Evolutionary conservation across 1,140 invertebrate genomes (phyloP).

Genomic region (Plodia interpunctella): DNA sequence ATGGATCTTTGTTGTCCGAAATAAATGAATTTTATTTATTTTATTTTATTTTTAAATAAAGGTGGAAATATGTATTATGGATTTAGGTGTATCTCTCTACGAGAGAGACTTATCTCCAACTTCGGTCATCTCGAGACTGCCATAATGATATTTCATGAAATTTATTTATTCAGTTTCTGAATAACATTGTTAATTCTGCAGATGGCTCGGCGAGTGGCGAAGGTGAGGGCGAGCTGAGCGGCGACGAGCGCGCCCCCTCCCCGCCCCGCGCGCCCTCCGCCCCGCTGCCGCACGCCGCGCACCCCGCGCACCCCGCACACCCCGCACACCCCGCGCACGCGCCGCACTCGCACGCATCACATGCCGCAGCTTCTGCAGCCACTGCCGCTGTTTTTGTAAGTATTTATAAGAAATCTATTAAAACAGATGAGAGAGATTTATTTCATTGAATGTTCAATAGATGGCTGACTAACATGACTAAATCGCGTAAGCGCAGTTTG

Average conservation of each 20-base stretch:
- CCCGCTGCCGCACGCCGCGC: slow-evolving; percentile 33
- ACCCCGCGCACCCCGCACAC: slow-evolving; percentile 28
- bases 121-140: too few species aligned
- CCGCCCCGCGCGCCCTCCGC: slow-evolving; percentile 36
- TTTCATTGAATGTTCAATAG: background rate
- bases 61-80: too few species aligned
- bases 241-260: slow-evolving; percentile 53
- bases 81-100: too few species aligned
- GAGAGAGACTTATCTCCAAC: too few species aligned
- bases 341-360: slow-evolving; percentile 22
- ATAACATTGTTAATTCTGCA: slow-evolving; percentile 17
- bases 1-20: too few species aligned
- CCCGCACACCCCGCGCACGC: slow-evolving; percentile 18
- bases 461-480: too few species aligned
- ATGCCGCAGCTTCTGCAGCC: slow-evolving; percentile 31
- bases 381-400: slow-evolving; percentile 50
- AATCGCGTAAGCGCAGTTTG: too few species aligned
- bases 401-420: slow-evolving; percentile 9
- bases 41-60: too few species aligned
- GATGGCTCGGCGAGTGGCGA: slow-evolving; percentile 68
- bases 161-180: too few species aligned
- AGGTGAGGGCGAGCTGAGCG: slow-evolving; percentile 57
- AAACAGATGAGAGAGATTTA: too few species aligned
- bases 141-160: too few species aligned
- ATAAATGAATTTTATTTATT: too few species aligned